Conservation (phyloP, 2,888 invertebrate species). For the Leptopilina myrica region DNA sequence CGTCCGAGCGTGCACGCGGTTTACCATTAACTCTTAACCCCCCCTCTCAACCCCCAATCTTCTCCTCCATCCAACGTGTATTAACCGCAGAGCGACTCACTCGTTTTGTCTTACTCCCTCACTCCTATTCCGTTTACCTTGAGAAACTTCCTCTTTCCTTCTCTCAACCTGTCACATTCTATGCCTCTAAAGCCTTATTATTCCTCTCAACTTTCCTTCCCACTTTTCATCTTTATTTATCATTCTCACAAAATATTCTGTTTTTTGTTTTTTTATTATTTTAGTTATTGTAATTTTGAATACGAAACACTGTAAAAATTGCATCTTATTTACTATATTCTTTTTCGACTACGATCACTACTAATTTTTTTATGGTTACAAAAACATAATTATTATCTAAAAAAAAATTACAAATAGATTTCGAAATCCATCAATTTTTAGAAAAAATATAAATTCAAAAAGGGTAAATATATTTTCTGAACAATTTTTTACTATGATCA, state of each 20-base stretch:
- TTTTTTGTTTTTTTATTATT: background rate
- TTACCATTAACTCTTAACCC: conserved; percentile 37
- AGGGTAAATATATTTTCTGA: too few species aligned
- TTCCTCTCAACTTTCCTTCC: conserved; percentile 20
- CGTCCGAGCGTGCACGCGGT: conserved; percentile 42
- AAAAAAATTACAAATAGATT: too few species aligned
- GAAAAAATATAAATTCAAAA: too few species aligned
- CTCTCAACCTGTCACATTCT: conserved; percentile 28
- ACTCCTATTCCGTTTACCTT: conserved; percentile 40
- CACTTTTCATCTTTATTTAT: conserved; percentile 36
- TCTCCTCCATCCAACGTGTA: conserved; percentile 12
- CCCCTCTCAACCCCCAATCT: conserved; percentile 6
- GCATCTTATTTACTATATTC: too few species aligned
- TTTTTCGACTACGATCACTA: too few species aligned
- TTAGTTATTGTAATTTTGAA: too few species aligned
- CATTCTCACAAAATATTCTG: background rate
- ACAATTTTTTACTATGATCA: too few species aligned
- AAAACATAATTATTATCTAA: too few species aligned
- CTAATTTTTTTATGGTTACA: too few species aligned
- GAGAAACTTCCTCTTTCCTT: conserved; percentile 42
- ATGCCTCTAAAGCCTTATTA: conserved; percentile 20
- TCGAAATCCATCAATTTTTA: too few species aligned
- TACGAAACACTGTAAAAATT: too few species aligned
- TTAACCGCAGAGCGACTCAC: conserved; percentile 37
- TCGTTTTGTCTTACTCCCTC: conserved; percentile 45